Base-by-base conservation (phyloP, 2,113 vertebrate genomes). In the Setophaga kirtlandii region DNA sequence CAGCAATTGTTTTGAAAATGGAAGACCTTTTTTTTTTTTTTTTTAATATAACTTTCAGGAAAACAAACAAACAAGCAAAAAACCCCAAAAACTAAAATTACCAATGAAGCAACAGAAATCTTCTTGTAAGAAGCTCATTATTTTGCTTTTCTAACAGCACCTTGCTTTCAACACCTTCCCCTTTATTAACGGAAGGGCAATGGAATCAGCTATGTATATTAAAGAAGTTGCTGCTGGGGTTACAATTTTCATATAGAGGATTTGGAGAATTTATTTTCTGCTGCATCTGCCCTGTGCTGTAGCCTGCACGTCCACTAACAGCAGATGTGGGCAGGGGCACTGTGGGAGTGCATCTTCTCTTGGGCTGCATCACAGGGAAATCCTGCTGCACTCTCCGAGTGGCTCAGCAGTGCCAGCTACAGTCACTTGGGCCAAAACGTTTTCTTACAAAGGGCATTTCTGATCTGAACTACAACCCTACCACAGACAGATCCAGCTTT, bases 381-480 rank as follows among this genome's bases (percentile, higher is more conserved):
- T 19, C 9, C 80, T 39, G 28, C 42, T n/a, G 62, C 30, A 3
- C 5, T 2, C 11, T 24, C 53, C 3, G 53, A 8, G 7, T 0
- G 5, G 42, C 31, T 31, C 80, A 55, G 52, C n/a, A 52, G 44
- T 0, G 17, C 6, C 63, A 69, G 22, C n/a, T 42, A 42, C 74
- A 70, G 65, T 4, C 74, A 62, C 65, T 22, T 62, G 37, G 50
- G 16, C n/a, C 56, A 75, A 70, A 46, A 13, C 11, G 1, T 16
- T 59, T 73, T 39, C 58, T 60, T 73, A 67, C 6, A 74, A 60
- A 84, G 21, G 21, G 6, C 18, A 12, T 35, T 94, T 88, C 33
- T 71, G 25, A 58, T 16, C 31, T 24, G 7, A 78, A 13, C 20
- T 59, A 24, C 28, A 85, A 52, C n/a, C 28, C 35, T 28, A 25